Conservation (phyloP, 2,113 vertebrate genomes). For the Corythornis cristatus region DNA sequence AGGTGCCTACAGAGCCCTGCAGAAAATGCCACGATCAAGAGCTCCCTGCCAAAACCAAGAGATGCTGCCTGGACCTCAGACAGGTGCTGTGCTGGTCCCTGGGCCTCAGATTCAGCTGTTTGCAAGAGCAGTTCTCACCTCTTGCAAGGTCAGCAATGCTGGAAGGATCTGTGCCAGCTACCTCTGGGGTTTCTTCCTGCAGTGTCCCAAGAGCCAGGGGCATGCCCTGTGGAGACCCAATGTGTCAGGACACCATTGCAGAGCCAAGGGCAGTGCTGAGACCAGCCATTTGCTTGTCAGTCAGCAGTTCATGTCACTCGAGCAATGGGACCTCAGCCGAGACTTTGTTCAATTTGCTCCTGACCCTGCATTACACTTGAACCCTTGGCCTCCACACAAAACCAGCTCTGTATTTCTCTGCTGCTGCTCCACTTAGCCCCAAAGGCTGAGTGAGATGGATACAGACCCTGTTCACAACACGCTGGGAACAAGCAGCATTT, state of each 20-base stretch:
- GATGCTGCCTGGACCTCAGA: not conserved
- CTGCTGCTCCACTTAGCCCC: not conserved
- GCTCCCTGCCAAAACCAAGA: not conserved
- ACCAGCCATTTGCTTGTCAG: not conserved
- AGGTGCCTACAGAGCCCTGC: rapidly evolving
- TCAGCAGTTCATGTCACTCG: not conserved
- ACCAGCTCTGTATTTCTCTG: not conserved
- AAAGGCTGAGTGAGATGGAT: slow-evolving; percentile 1
- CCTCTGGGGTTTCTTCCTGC: not conserved
- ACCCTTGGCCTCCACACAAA: not conserved
- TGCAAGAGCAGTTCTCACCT: not conserved
- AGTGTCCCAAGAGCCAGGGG: not conserved
- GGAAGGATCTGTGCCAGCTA: not conserved
- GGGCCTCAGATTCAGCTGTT: not conserved
- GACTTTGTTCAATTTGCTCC: not conserved
- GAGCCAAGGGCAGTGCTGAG: not conserved
- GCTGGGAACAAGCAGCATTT: not conserved
- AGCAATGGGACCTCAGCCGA: not conserved
- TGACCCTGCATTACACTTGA: slow-evolving; percentile 14
- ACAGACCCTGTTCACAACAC: not conserved
- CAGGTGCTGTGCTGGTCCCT: not conserved
- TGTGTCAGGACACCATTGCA: not conserved
- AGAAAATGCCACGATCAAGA: not conserved
- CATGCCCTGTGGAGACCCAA: not conserved
- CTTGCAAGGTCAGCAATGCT: not conserved